These are phyloP conservation scores for Anguilla pacifica DNA, from an alignment of 2,797 vertebrate genomes.

Conservation along the genomic window DNA sequence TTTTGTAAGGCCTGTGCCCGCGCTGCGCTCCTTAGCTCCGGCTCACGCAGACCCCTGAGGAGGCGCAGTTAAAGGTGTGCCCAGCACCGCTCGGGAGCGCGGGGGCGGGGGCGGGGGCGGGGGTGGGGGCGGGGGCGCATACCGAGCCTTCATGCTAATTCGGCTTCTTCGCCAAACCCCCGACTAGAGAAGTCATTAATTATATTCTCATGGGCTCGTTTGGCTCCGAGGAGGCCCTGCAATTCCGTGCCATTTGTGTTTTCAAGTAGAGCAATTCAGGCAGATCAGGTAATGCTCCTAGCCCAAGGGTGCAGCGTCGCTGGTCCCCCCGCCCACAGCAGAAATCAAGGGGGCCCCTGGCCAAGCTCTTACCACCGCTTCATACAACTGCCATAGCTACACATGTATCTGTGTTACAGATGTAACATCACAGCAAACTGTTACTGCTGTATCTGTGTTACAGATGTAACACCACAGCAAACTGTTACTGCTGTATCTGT, in stretches of 20 bases:
- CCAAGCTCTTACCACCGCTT: neutral
- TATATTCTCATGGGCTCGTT: slow-evolving; percentile 25
- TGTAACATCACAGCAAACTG: neutral
- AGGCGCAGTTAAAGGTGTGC: slow-evolving; percentile 18
- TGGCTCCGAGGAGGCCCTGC: neutral
- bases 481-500: neutral
- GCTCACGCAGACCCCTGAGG: slow-evolving; percentile 1
- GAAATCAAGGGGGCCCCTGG: neutral
- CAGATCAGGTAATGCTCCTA: neutral
- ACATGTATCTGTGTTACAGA: neutral
- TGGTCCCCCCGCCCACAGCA: neutral
- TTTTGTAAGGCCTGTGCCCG: neutral
- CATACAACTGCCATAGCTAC: neutral
- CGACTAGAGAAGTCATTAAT: neutral
- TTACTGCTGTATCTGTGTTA: neutral
- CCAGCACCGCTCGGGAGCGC: neutral
- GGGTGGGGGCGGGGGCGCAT: neutral
- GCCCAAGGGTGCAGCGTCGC: neutral
- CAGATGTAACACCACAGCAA: neutral
- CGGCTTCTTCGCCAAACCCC: neutral
- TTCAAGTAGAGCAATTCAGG: neutral
- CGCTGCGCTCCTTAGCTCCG: neutral
- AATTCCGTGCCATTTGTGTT: neutral
- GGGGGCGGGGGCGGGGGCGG: neutral
- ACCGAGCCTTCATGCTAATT: slow-evolving; percentile 7